Evolutionary conservation across 2,888 invertebrate species (phyloP).

Genomic region (Cheilosia variabilis): DNA sequence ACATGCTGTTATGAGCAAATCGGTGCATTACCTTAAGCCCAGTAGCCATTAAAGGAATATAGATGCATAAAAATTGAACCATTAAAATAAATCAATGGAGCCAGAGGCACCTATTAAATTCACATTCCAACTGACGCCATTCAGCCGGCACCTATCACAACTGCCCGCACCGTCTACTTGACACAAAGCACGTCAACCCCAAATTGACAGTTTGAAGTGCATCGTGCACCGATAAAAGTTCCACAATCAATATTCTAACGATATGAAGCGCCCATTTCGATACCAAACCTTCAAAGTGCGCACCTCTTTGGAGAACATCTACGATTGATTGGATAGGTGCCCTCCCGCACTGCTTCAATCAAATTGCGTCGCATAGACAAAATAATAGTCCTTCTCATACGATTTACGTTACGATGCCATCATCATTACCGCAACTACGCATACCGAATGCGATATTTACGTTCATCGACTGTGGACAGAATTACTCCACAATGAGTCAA

Average conservation of each 20-base stretch:
- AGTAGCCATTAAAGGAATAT: neutral
- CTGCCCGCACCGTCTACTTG: conserved; percentile 27
- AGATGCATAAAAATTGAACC: neutral
- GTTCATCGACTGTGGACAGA: neutral
- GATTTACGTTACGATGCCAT: conserved; percentile 28
- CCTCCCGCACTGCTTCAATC: conserved; percentile 5
- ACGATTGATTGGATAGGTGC: conserved; percentile 3
- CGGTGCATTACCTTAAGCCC: neutral
- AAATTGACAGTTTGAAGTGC: conserved; percentile 35
- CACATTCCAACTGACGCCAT: conserved; percentile 55
- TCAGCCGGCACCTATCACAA: conserved; percentile 20
- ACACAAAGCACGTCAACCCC: conserved; percentile 46
- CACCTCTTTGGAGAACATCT: conserved; percentile 33
- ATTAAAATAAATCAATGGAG: neutral
- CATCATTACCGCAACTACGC: conserved; percentile 28
- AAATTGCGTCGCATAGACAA: conserved; percentile 40
- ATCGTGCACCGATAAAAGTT: conserved; percentile 27
- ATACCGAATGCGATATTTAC: conserved; percentile 28
- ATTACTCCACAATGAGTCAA: conserved; percentile 38
- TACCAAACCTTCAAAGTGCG: conserved; percentile 4
- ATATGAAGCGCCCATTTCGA: conserved; percentile 17
- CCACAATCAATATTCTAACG: conserved; percentile 51
- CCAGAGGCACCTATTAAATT: conserved; percentile 8
- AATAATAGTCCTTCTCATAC: neutral
- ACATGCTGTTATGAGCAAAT: neutral